phyloP scores from a whole-genome alignment of 2,113 vertebrate genomes.

The Jaculus jaculus region DNA sequence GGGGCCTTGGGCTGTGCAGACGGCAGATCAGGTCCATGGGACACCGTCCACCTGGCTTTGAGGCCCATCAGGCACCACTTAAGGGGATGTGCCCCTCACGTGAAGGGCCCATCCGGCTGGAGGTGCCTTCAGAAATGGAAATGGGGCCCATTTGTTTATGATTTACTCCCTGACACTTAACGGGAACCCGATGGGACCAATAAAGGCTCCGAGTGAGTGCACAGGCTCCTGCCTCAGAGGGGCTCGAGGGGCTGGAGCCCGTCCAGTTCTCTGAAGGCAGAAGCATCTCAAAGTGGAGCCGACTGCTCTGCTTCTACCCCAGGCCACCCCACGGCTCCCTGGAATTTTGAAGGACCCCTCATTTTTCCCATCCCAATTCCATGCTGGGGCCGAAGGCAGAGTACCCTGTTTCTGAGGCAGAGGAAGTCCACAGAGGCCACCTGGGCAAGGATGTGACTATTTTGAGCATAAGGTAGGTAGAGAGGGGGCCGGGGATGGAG shows the following conservation, averaged over 20 bases:
- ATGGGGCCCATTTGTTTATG: slow-evolving; percentile 87
- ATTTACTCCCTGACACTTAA: slow-evolving; percentile 84
- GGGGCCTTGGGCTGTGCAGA: neutral
- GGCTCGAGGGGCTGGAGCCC: slow-evolving; percentile 82
- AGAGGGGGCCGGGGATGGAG: neutral
- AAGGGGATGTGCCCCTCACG: slow-evolving; percentile 73
- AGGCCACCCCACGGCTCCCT: neutral
- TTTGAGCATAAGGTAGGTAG: slow-evolving; percentile 32
- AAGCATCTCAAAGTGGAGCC: slow-evolving; percentile 64
- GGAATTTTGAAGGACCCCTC: neutral
- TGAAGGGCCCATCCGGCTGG: slow-evolving; percentile 45
- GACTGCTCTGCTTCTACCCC: slow-evolving; percentile 8
- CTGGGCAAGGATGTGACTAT: neutral
- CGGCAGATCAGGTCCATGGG: slow-evolving; percentile 50
- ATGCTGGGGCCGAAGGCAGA: slow-evolving; percentile 49
- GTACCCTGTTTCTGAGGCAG: neutral
- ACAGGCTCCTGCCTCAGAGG: slow-evolving; percentile 76
- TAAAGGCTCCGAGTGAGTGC: slow-evolving; percentile 70
- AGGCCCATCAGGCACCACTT: slow-evolving; percentile 73
- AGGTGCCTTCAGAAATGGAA: slow-evolving; percentile 85
- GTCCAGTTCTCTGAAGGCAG: slow-evolving; percentile 82
- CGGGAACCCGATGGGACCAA: slow-evolving; percentile 85
- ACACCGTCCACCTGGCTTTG: slow-evolving; percentile 74
- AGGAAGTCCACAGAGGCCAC: neutral
- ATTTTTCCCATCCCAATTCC: slow-evolving; percentile 37